Conservation (phyloP, 2,888 invertebrate genomes). For the Nymphalis urticae region DNA sequence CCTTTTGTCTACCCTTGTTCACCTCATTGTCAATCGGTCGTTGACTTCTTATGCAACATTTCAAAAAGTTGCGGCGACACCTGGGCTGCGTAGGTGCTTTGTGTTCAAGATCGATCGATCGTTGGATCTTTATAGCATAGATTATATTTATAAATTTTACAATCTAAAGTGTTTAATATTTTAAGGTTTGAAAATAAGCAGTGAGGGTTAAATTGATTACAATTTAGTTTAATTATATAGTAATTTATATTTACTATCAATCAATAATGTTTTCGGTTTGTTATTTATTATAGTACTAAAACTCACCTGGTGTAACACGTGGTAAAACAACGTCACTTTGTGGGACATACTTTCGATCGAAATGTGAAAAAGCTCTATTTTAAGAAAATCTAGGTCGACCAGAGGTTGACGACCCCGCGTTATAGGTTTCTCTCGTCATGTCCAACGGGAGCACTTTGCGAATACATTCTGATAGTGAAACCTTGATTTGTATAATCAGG, state of each 20-base stretch:
- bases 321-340: slow-evolving; percentile 7
- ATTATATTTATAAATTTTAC: not conserved
- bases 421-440: slow-evolving; percentile 44
- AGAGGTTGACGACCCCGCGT: slow-evolving; percentile 48
- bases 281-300: not conserved
- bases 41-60: slow-evolving; percentile 63
- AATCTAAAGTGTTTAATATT: not conserved
- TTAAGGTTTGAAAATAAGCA: too few relatives aligned
- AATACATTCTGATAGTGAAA: slow-evolving; percentile 23
- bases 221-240: too few relatives aligned
- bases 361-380: slow-evolving; percentile 41
- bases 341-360: slow-evolving; percentile 29
- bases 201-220: too few relatives aligned
- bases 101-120: not conserved
- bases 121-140: not conserved
- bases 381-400: slow-evolving; percentile 47
- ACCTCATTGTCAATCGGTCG: slow-evolving; percentile 61
- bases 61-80: slow-evolving; percentile 11
- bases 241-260: too few relatives aligned
- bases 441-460: slow-evolving; percentile 38
- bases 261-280: too few relatives aligned
- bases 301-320: slow-evolving; percentile 13
- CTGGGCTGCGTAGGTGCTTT: slow-evolving; percentile 5
- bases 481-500: not conserved
- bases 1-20: slow-evolving; percentile 14